A percentile compares a stretch with the other conserved stretches of the same genome.
phyloP scores from a whole-genome alignment of 2,888 invertebrate species.

The Acanthosoma haemorrhoidale region DNA sequence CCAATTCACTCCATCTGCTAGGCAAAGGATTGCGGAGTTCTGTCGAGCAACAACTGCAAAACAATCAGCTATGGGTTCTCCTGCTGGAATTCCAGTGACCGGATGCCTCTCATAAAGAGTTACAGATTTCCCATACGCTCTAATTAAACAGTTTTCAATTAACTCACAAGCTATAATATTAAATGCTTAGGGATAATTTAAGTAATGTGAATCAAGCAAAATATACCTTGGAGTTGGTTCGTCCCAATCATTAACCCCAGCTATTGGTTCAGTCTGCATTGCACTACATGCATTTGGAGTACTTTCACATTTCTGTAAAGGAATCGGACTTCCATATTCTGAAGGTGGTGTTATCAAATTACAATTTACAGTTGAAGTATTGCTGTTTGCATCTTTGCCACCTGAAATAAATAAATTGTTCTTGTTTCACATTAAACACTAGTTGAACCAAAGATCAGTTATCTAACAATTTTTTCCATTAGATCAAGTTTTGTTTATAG shows the following conservation, averaged over 20 bases:
- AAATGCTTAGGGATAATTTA: background rate
- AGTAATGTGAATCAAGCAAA: background rate
- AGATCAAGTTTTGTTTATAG: background rate
- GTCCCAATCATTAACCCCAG: conserved; percentile 56
- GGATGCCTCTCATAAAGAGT: conserved; percentile 81
- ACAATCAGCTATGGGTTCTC: conserved; percentile 82
- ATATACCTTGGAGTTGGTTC: conserved; percentile 49
- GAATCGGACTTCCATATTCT: conserved; percentile 43
- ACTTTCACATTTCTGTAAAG: conserved; percentile 46
- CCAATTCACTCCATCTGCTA: conserved; percentile 91
- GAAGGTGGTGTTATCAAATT: conserved; percentile 45
- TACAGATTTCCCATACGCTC: conserved; percentile 48
- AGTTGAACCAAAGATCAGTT: background rate
- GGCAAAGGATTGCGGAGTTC: conserved; percentile 71
- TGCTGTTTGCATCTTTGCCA: conserved; percentile 37
- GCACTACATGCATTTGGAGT: conserved; percentile 42
- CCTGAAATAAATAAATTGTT: conserved; percentile 17
- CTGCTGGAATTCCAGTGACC: conserved; percentile 62
- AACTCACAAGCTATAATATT: background rate
- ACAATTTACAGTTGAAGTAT: conserved; percentile 38
- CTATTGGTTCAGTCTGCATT: conserved; percentile 44
- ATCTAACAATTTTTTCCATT: background rate
- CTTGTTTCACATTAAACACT: background rate
- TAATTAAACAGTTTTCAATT: background rate
- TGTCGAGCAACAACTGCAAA: conserved; percentile 67